These are phyloP conservation scores for Collichthys lucidus DNA, from an alignment of 2,113 vertebrate genomes.

Conservation along the genomic window DNA sequence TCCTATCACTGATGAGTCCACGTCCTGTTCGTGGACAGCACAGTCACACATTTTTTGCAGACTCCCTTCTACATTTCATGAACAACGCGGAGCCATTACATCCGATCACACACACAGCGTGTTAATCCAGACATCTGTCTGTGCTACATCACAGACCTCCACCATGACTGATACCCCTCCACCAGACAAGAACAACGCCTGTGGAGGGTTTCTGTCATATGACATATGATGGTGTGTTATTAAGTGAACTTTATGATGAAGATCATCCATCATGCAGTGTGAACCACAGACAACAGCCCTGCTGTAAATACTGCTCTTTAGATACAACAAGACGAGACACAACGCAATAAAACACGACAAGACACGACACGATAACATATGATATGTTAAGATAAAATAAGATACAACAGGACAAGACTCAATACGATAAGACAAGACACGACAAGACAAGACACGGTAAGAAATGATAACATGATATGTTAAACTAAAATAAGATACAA, in stretches of 20 bases:
- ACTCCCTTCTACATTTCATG: background rate
- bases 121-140: slow-evolving; percentile 48
- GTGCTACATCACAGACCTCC: background rate
- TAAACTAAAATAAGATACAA: too few species aligned
- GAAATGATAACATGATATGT: too few species aligned
- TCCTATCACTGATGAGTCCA: background rate
- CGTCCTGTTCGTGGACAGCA: too few species aligned
- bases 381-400: background rate
- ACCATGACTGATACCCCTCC: background rate
- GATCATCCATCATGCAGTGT: too few species aligned
- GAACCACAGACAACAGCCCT: too few species aligned
- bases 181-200: background rate
- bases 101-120: background rate
- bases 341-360: background rate
- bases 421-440: too few species aligned
- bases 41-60: background rate
- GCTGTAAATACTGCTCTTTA: too few species aligned
- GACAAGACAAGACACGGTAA: background rate
- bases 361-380: too few species aligned
- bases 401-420: too few species aligned
- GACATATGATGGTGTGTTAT: background rate
- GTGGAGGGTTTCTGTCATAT: background rate
- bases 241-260: background rate
- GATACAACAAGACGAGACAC: too few species aligned
- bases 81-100: background rate